phyloP scores from a whole-genome alignment of 2,797 vertebrate genomes.

The Malurus leucopterus region DNA sequence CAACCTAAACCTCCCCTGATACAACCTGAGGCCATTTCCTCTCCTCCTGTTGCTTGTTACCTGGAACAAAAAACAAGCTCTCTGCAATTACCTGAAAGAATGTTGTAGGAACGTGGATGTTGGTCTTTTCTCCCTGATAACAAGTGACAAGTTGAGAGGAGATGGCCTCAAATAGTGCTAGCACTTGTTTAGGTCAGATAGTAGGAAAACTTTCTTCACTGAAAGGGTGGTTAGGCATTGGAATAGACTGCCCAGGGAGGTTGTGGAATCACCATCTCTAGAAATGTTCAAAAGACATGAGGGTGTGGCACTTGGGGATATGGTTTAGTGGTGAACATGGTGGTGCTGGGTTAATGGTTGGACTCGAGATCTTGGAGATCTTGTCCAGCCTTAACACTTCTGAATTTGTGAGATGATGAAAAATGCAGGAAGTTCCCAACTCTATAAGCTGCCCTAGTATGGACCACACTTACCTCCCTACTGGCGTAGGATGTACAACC shows the following conservation, averaged over 20 bases:
- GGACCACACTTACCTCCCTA: background rate
- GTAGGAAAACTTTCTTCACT: background rate
- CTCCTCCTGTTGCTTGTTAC: background rate
- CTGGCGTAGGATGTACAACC: background rate
- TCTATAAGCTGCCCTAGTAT: background rate
- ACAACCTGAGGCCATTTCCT: background rate
- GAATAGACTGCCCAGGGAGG: background rate
- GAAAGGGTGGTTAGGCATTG: background rate
- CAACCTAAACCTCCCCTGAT: background rate
- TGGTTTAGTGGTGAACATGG: background rate
- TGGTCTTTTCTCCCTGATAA: background rate
- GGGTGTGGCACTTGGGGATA: background rate
- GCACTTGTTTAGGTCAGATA: background rate
- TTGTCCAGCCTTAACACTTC: background rate
- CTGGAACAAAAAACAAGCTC: background rate
- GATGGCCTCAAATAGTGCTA: background rate
- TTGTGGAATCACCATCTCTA: background rate
- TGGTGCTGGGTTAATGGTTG: background rate
- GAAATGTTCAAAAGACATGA: background rate
- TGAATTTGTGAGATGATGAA: background rate
- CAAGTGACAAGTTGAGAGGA: background rate
- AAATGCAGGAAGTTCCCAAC: background rate
- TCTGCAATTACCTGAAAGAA: background rate
- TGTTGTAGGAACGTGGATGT: background rate
- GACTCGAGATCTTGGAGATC: background rate